Evolutionary conservation across 2,113 vertebrate species (phyloP).

Genomic region (Paralichthys olivaceus): DNA sequence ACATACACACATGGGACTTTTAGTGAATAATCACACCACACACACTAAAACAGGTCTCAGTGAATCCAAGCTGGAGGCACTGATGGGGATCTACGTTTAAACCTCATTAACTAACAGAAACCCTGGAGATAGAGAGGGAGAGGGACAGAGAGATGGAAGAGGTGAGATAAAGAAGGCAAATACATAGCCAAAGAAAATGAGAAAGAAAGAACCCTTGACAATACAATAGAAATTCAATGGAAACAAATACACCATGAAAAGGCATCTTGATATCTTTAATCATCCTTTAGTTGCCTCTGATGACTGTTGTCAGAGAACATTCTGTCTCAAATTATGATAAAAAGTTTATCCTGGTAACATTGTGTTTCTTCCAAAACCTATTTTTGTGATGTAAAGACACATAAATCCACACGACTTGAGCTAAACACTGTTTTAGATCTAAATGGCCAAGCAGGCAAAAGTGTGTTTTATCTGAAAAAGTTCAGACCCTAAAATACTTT

Average conservation of each 20-base stretch:
- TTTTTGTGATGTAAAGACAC: neutral
- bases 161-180: conserved; percentile 5
- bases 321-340: neutral
- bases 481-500: too few relatives aligned
- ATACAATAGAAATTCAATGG: conserved; percentile 6
- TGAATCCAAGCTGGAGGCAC: conserved; percentile 55
- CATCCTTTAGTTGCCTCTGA: neutral
- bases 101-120: conserved; percentile 60
- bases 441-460: too few relatives aligned
- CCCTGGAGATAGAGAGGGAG: conserved; percentile 25
- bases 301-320: neutral
- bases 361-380: neutral
- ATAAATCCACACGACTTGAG: too few relatives aligned
- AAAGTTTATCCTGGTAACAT: neutral
- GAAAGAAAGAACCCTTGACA: conserved; percentile 11
- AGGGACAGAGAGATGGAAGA: neutral
- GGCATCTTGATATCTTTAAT: neutral
- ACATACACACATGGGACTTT: neutral
- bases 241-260: conserved; percentile 6
- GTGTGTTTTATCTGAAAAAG: too few relatives aligned
- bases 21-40: neutral
- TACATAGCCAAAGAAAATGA: conserved; percentile 9
- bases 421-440: too few relatives aligned
- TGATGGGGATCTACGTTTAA: conserved; percentile 64
- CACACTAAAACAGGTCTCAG: conserved; percentile 17